Evolutionary conservation across 2,113 vertebrate genomes (phyloP), one percentile per base, ranked within the genome.

Genomic region (Malurus alboscapulatus): DNA sequence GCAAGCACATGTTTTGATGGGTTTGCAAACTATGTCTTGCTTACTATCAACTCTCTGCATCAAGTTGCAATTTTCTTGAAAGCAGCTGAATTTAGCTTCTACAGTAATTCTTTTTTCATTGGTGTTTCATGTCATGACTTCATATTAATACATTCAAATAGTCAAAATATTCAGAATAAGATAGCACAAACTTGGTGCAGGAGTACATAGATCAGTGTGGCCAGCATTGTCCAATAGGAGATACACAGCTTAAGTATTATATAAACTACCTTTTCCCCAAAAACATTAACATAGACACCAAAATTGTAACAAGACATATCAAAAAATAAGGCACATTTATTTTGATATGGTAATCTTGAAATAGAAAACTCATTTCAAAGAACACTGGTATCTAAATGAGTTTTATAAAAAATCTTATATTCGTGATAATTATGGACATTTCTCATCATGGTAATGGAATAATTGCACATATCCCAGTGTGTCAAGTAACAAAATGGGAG

Each of bases 311-410:
- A 97, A 97, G 95, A 98, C 92, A 20, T 97, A 97, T 97, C 93
- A 97, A 98, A 98, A 98, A 98, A 98, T 98, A 98, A 98, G 98
- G 98, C 98, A 98, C 98, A 98, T 98, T 98, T 96, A 98, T 97
- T 96, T 97, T 97, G 97, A 98, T 98, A 97, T 97, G 97, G 82
- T 97, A 97, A 97, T 97, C 97, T 98, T 96, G 96, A 98, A 98
- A 97, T 98, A 98, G 96, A 98, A 98, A 98, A 97, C 91, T 94
- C 93, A 95, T 97, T 96, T 97, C 86, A 90, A 93, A 94, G 96
- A 96, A 97, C 92, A 97, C 78, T 1, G 9, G 93, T 98, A 97
- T 97, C 96, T 96, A 97, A 97, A 97, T 98, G 95, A 97, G 94
- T 96, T 97, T 95, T 89, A 96, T 97, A 97, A 97, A 98, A 98